Evolutionary conservation across 2,797 vertebrate genomes (phyloP).

Genomic region (Borostomias antarcticus): DNA sequence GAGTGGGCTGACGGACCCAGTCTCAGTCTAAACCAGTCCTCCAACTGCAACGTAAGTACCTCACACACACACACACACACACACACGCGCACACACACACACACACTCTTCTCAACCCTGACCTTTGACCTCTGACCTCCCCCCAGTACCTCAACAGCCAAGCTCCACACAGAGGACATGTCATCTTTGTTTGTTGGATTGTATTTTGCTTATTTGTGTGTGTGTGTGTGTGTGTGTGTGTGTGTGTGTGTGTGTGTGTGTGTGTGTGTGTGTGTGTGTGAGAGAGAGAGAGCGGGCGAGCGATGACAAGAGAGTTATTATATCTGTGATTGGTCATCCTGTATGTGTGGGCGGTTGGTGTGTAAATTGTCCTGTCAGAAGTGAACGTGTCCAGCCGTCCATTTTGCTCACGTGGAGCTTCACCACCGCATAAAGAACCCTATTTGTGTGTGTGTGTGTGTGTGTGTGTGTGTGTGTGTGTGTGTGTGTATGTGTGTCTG

Average conservation of each 20-base stretch:
- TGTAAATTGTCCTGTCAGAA: too few relatives aligned
- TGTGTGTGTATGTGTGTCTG: too few relatives aligned
- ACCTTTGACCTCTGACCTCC: constrained; percentile 18
- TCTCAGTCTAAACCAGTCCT: constrained; percentile 87
- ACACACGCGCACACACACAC: constrained; percentile 12
- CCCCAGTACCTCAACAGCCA: constrained; percentile 22
- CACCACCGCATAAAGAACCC: too few relatives aligned
- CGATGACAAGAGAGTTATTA: too few relatives aligned
- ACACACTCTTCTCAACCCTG: constrained; percentile 6
- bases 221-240: neutral
- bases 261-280: neutral
- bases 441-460: too few relatives aligned
- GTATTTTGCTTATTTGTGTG: neutral
- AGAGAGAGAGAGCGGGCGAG: too few relatives aligned
- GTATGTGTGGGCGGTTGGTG: neutral
- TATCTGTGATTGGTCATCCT: too few relatives aligned
- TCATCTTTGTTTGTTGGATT: neutral
- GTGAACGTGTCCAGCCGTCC: too few relatives aligned
- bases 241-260: neutral
- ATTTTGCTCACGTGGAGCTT: too few relatives aligned
- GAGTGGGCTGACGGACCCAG: constrained; percentile 92
- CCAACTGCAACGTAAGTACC: constrained; percentile 94
- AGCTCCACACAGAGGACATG: constrained; percentile 11
- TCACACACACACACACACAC: constrained; percentile 22
- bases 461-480: neutral